phyloP scores from a whole-genome alignment of 2,113 vertebrate genomes.

The Sterrhoptilus dennistouni region DNA sequence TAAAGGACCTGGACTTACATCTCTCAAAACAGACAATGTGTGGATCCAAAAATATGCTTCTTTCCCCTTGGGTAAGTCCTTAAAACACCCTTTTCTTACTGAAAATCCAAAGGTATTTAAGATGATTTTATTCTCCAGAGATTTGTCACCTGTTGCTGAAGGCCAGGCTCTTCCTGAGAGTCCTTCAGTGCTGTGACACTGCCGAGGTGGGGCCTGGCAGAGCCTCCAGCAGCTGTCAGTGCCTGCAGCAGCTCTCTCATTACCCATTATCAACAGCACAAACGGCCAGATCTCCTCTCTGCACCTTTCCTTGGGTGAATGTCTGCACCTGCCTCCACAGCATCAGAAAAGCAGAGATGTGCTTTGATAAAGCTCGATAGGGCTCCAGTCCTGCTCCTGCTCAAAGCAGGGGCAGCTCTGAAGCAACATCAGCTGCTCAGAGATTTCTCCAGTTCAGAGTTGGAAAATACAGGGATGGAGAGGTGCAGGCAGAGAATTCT shows the following conservation, averaged over 20 bases:
- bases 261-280: neutral
- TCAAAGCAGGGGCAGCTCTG: neutral
- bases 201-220: neutral
- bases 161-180: neutral
- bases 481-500: no score
- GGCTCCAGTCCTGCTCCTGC: neutral
- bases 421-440: neutral
- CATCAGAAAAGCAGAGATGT: no score
- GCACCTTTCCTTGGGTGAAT: neutral
- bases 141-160: neutral
- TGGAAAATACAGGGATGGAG: neutral
- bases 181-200: fast-evolving
- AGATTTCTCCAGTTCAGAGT: neutral
- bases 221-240: neutral
- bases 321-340: neutral
- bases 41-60: neutral
- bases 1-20: neutral
- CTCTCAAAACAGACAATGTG: neutral
- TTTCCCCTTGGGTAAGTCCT: neutral
- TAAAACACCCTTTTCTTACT: neutral
- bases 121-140: neutral
- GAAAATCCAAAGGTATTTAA: neutral
- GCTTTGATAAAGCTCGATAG: neutral
- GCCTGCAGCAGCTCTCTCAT: neutral
- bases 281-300: neutral